phyloP scores from a whole-genome alignment of 2,797 vertebrate species.

The Neostethus bicornis region DNA sequence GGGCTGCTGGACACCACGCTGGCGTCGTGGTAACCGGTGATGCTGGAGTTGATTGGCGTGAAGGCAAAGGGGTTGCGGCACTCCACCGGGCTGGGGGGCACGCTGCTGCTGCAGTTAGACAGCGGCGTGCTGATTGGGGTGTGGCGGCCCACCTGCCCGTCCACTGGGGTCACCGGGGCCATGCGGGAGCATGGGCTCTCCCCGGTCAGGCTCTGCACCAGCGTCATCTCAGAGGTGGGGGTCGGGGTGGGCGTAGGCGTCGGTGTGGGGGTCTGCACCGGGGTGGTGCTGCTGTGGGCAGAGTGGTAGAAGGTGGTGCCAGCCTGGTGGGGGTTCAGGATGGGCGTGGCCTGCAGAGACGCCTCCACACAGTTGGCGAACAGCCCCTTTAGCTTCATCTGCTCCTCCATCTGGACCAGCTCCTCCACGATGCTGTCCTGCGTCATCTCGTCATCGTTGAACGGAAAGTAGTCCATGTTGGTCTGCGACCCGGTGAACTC shows the following conservation, averaged over 20 bases:
- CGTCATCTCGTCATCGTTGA: conserved; percentile 96
- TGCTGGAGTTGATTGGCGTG: conserved; percentile 97
- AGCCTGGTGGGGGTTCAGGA: conserved; percentile 84
- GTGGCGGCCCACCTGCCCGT: conserved; percentile 91
- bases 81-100: conserved; percentile 97
- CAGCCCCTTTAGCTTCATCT: conserved; percentile 93
- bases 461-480: conserved; percentile 94
- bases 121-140: conserved; percentile 95
- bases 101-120: conserved; percentile 97
- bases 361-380: conserved; percentile 88
- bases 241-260: conserved; percentile 90
- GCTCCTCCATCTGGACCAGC: conserved; percentile 98
- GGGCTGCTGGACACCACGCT: conserved; percentile 96
- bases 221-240: conserved; percentile 93
- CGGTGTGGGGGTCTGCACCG: conserved; percentile 90
- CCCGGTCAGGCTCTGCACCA: conserved; percentile 86
- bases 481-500: conserved; percentile 90
- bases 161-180: conserved; percentile 93
- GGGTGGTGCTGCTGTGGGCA: conserved; percentile 92
- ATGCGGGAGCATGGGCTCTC: conserved; percentile 96
- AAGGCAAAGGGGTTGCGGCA: conserved; percentile 98
- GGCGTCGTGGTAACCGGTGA: conserved; percentile 90
- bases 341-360: conserved; percentile 84
- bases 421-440: conserved; percentile 99
- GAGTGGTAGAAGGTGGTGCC: conserved; percentile 90